A percentile compares a stretch with the other conserved stretches of the same genome.
Evolutionary conservation across 2,888 invertebrate species (phyloP).

Genomic region (Calameuta pallipes): DNA sequence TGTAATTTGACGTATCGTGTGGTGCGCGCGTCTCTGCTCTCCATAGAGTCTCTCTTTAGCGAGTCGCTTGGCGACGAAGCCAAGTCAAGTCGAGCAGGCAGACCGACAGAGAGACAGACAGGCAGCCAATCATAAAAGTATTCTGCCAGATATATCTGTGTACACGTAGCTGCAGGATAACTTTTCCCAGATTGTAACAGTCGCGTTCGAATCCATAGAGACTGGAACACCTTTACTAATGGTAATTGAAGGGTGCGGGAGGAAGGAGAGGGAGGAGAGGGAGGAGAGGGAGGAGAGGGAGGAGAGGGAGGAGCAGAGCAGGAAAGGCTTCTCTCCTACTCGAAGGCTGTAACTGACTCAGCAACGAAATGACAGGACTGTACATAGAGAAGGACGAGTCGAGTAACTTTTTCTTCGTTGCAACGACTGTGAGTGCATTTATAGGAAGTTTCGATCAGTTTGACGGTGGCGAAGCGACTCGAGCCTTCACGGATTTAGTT

Average conservation of each 20-base stretch:
- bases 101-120: too few relatives aligned
- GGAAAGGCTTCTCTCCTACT: background rate
- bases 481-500: background rate
- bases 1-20: too few relatives aligned
- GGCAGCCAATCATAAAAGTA: too few relatives aligned
- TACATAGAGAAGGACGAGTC: background rate
- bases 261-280: background rate
- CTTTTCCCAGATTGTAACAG: background rate
- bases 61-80: too few relatives aligned
- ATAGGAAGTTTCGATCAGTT: background rate
- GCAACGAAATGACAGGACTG: slow-evolving; percentile 1
- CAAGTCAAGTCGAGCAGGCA: too few relatives aligned
- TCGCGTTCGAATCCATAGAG: background rate
- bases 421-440: background rate
- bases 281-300: too few relatives aligned
- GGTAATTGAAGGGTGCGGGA: background rate
- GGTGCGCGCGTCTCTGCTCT: too few relatives aligned
- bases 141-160: background rate
- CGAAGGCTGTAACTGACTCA: background rate
- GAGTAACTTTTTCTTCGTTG: slow-evolving; percentile 1
- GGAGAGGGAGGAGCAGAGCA: background rate
- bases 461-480: background rate
- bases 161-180: background rate
- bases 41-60: too few relatives aligned
- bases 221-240: background rate